These are phyloP conservation scores for Sylvia borin DNA, from an alignment of 2,797 vertebrate genomes.

Conservation along the genomic window DNA sequence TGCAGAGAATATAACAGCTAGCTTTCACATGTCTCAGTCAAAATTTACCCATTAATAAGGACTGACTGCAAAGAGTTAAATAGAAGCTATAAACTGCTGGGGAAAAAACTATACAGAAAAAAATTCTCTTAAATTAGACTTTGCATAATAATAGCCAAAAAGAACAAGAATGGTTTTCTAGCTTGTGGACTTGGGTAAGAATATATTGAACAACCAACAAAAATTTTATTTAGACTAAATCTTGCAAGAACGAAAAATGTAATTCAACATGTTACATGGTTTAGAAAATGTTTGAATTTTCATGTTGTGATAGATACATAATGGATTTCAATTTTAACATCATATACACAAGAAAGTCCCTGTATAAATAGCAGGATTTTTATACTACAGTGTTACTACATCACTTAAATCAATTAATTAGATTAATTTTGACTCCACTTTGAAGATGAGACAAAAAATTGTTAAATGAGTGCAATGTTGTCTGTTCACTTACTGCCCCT, in stretches of 20 bases:
- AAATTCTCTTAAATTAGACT: neutral
- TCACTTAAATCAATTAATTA: neutral
- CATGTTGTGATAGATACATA: neutral
- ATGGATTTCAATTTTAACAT: neutral
- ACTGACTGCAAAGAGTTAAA: neutral
- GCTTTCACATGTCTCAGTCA: neutral
- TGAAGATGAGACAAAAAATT: neutral
- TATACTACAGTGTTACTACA: neutral
- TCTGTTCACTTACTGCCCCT: neutral
- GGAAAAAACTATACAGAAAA: neutral
- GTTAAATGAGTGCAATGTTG: accelerated
- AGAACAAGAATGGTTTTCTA: neutral
- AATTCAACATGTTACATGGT: neutral
- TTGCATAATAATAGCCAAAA: neutral
- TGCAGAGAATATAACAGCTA: neutral
- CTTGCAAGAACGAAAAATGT: neutral
- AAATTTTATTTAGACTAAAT: neutral
- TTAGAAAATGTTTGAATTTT: neutral
- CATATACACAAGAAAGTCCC: neutral
- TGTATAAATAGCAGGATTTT: neutral
- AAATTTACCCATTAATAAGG: neutral
- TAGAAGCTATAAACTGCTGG: neutral
- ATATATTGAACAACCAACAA: neutral
- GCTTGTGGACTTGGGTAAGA: neutral
- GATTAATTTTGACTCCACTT: neutral